A percentile compares a stretch with the other conserved stretches of the same genome.
Conservation (phyloP, 2,888 invertebrate genomes). For the Cantharis rustica region DNA sequence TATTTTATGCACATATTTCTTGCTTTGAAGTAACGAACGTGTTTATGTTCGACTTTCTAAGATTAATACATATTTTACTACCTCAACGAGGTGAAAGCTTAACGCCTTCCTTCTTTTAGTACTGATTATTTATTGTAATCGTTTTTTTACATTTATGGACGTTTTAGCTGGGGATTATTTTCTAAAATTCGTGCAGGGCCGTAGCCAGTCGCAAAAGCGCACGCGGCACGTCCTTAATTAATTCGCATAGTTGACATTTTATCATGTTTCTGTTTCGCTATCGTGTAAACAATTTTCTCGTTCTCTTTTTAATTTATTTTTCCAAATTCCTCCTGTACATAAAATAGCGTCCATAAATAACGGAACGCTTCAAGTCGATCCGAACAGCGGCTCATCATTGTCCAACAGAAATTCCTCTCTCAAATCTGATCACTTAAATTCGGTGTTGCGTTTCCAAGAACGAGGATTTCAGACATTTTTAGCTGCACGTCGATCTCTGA, state of each 20-base stretch:
- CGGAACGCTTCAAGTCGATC: neutral
- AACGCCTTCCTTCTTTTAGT: neutral
- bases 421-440: slow-evolving; percentile 39
- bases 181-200: neutral
- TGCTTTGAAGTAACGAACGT: neutral
- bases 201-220: neutral
- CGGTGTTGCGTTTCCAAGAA: slow-evolving; percentile 46
- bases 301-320: neutral
- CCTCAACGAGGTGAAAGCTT: neutral
- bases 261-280: neutral
- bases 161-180: neutral
- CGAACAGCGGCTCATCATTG: slow-evolving; percentile 27
- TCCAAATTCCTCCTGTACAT: neutral
- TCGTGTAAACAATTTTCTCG: neutral
- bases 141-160: neutral
- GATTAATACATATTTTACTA: neutral
- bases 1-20: neutral
- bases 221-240: neutral
- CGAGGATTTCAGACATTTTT: slow-evolving; percentile 44
- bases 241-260: neutral
- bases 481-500: slow-evolving; percentile 48
- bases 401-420: slow-evolving; percentile 40
- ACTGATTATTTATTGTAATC: neutral
- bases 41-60: neutral
- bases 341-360: neutral